Percentiles rank a stretch among this genome's conserved stretches.
Evolutionary conservation across 1,140 invertebrate species (phyloP).

Genomic region (Drosophila burlai): DNA sequence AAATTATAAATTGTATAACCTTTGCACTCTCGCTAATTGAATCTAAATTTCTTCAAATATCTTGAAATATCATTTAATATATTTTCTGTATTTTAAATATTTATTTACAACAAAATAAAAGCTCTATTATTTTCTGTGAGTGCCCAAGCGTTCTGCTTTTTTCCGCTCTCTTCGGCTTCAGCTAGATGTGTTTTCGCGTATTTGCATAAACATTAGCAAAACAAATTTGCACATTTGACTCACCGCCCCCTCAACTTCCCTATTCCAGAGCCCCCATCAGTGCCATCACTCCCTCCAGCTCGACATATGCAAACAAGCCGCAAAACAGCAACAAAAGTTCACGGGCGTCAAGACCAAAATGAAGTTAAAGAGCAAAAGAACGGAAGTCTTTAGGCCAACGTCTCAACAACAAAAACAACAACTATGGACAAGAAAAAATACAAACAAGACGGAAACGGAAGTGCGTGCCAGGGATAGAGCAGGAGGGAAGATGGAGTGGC

Average conservation of each 20-base stretch:
- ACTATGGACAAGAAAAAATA: slow-evolving; percentile 39
- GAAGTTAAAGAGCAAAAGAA: slow-evolving; percentile 69
- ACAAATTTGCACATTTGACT: slow-evolving; percentile 81
- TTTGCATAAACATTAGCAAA: slow-evolving; percentile 84
- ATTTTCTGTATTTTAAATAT: no score
- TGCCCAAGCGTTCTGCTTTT: slow-evolving; percentile 13
- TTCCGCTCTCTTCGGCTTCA: slow-evolving; percentile 11
- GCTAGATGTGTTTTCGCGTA: slow-evolving; percentile 67
- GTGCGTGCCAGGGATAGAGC: slow-evolving; percentile 63
- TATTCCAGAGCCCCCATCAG: slow-evolving; percentile 9
- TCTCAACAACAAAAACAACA: slow-evolving; percentile 29
- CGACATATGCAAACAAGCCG: slow-evolving; percentile 77
- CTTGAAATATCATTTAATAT: background rate
- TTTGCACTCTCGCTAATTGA: no score
- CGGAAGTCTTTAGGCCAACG: slow-evolving; percentile 79
- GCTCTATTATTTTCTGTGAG: background rate
- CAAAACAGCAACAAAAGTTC: slow-evolving; percentile 56
- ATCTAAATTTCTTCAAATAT: no score
- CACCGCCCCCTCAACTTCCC: slow-evolving; percentile 33
- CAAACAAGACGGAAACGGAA: slow-evolving; percentile 71
- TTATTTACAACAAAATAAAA: background rate
- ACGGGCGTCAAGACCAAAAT: slow-evolving; percentile 49
- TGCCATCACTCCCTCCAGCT: slow-evolving; percentile 32
- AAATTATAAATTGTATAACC: no score
- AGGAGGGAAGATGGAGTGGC: slow-evolving; percentile 9